These are phyloP conservation scores for Leucophora obtusa DNA, from an alignment of 2,888 invertebrate genomes.

Conservation along the genomic window DNA sequence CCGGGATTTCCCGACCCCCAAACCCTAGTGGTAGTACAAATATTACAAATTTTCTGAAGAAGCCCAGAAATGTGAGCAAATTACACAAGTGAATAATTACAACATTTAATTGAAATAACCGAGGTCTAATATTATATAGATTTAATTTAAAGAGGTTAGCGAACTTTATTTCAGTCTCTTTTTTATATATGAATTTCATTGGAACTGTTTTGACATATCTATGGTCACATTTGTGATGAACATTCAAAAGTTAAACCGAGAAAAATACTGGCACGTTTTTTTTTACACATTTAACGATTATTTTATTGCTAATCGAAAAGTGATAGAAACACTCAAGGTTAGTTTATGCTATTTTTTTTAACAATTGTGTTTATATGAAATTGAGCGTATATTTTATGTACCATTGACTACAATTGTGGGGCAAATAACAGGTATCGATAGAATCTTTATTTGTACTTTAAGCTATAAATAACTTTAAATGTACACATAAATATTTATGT, in stretches of 20 bases:
- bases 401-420: conserved; percentile 32
- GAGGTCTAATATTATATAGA: no score
- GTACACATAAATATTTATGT: conserved; percentile 3
- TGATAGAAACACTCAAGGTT: conserved; percentile 70
- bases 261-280: neutral
- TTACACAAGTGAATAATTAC: no score
- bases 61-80: no score
- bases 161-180: no score
- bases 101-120: no score
- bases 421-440: conserved; percentile 21
- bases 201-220: no score
- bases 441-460: conserved; percentile 19
- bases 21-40: no score
- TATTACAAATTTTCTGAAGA: no score
- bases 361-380: conserved; percentile 13
- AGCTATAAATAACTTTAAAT: conserved; percentile 3
- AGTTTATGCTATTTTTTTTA: neutral
- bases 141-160: no score
- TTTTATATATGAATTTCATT: no score
- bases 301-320: conserved; percentile 66
- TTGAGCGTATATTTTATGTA: neutral
- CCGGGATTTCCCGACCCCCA: no score
- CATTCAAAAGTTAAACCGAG: neutral
- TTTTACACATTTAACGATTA: neutral
- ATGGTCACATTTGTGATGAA: no score